Conservation (phyloP, 2,888 invertebrate genomes). For the Zhengitettix transpicula region DNA sequence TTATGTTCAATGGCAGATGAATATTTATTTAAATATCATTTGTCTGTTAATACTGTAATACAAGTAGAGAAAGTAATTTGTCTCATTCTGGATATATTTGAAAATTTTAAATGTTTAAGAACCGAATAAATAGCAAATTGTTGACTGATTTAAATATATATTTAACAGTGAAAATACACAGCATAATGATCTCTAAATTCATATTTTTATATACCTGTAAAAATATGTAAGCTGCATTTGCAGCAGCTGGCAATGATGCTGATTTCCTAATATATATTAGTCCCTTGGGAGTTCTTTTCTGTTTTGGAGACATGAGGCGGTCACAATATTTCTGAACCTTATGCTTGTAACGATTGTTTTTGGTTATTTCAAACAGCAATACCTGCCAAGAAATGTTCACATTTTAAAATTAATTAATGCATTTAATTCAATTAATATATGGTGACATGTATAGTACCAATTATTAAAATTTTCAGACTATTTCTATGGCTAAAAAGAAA, state of each 20-base stretch:
- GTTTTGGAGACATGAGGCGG: neutral
- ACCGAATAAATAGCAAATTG: neutral
- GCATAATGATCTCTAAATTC: neutral
- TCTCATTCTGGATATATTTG: no score
- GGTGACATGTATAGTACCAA: no score
- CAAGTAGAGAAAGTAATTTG: no score
- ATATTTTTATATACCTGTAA: conserved; percentile 12
- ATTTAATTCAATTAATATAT: no score
- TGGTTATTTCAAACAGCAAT: conserved; percentile 15
- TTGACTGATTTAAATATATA: no score
- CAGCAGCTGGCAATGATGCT: neutral
- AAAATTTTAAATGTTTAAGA: no score
- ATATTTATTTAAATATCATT: neutral
- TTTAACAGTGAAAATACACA: neutral
- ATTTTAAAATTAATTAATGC: neutral
- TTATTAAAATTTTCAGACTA: no score
- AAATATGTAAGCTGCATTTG: conserved; percentile 17
- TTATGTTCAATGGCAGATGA: no score
- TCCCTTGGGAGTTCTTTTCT: conserved; percentile 4
- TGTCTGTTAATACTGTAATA: no score
- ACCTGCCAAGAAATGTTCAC: conserved; percentile 5
- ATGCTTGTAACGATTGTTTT: conserved; percentile 10
- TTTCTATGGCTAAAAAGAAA: no score
- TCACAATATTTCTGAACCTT: conserved; percentile 13
- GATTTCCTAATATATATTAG: neutral